These are phyloP conservation scores for Limnephilus marmoratus DNA, from an alignment of 2,888 invertebrate genomes.

Conservation along the genomic window DNA sequence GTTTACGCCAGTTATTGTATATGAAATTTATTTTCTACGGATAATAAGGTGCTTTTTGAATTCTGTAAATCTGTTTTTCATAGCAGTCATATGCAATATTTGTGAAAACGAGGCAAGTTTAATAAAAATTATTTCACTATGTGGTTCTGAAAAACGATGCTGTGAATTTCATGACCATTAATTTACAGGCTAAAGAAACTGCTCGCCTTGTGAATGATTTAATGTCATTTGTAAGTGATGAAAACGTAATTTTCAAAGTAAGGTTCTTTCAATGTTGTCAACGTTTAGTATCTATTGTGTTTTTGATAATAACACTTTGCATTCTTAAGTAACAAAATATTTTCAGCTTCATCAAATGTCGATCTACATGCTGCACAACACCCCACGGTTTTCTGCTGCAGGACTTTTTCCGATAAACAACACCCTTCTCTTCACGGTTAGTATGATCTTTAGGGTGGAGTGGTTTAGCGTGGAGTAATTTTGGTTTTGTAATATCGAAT, in stretches of 20 bases:
- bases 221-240: slow-evolving; percentile 31
- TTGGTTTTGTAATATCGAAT: no score
- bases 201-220: slow-evolving; percentile 19
- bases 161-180: neutral
- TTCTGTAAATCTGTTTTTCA: neutral
- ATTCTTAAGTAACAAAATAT: neutral
- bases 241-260: slow-evolving; percentile 22
- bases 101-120: neutral
- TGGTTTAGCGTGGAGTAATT: no score
- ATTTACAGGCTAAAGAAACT: slow-evolving; percentile 26
- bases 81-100: neutral
- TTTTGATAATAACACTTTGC: no score
- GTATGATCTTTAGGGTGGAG: no score
- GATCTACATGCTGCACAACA: neutral
- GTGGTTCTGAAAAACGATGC: neutral
- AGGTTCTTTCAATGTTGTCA: neutral
- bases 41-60: neutral
- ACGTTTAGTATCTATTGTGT: no score
- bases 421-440: no score
- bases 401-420: neutral
- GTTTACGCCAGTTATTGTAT: neutral
- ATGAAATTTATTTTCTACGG: neutral
- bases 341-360: neutral
- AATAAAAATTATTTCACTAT: neutral
- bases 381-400: neutral